A percentile compares a stretch with the other conserved stretches of the same genome.
Evolutionary conservation across 2,888 invertebrate genomes (phyloP).

Genomic region (Maniola hyperantus): DNA sequence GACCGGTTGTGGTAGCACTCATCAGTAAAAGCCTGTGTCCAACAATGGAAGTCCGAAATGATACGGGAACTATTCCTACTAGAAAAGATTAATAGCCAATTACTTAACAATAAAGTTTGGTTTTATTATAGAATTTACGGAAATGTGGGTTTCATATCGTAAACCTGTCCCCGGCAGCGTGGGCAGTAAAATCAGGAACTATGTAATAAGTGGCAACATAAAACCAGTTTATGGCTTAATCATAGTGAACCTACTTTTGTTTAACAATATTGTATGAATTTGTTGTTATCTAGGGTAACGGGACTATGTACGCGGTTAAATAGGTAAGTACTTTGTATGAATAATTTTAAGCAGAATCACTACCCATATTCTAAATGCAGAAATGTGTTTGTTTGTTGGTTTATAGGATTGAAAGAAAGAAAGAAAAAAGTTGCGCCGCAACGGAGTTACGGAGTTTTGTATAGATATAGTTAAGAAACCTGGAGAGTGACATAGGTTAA

Average conservation of each 20-base stretch:
- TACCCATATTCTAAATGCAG: too few relatives aligned
- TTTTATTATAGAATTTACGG: constrained; percentile 31
- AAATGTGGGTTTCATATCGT: constrained; percentile 53
- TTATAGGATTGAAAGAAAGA: too few relatives aligned
- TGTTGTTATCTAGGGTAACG: constrained; percentile 10
- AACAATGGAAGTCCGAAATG: too few relatives aligned
- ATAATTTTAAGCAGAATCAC: not conserved
- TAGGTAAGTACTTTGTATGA: not conserved
- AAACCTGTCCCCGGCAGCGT: constrained; percentile 58
- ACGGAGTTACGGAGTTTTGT: too few relatives aligned
- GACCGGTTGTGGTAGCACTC: too few relatives aligned
- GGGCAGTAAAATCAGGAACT: constrained; percentile 58
- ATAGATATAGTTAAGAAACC: too few relatives aligned
- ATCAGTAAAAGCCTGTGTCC: too few relatives aligned
- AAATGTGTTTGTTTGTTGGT: too few relatives aligned
- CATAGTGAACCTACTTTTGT: constrained; percentile 38
- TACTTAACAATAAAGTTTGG: constrained; percentile 21
- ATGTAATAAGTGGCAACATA: constrained; percentile 51
- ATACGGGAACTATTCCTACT: not conserved
- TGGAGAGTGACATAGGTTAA: too few relatives aligned
- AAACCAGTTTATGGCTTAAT: constrained; percentile 49
- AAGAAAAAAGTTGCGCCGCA: too few relatives aligned
- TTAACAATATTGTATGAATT: constrained; percentile 37
- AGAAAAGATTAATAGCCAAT: constrained; percentile 25
- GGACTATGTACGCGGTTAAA: not conserved